Percentiles rank a stretch among this genome's conserved stretches.
Evolutionary conservation across 2,888 invertebrate genomes (phyloP).

Genomic region (Syritta pipiens): DNA sequence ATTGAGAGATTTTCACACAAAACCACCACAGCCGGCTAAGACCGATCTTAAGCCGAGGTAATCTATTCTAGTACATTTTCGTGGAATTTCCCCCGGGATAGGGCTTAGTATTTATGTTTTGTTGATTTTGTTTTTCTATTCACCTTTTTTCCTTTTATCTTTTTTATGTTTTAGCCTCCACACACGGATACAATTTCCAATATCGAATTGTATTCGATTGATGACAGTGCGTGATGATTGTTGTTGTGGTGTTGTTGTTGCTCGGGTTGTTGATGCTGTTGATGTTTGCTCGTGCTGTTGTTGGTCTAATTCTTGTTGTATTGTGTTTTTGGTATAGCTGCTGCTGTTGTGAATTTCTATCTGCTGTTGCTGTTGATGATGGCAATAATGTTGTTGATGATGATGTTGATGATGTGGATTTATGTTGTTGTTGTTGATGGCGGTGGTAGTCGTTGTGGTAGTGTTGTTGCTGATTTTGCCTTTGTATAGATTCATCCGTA

Average conservation of each 20-base stretch:
- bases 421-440: slow-evolving; percentile 10
- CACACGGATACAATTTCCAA: slow-evolving; percentile 69
- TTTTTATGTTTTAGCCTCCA: slow-evolving; percentile 68
- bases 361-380: slow-evolving; percentile 31
- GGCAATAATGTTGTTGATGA: slow-evolving; percentile 14
- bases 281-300: slow-evolving; percentile 10
- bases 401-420: slow-evolving; percentile 26
- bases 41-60: too few species aligned
- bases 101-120: background rate
- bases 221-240: slow-evolving; percentile 63
- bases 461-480: slow-evolving; percentile 47
- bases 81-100: too few species aligned
- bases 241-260: slow-evolving; percentile 26
- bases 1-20: too few species aligned
- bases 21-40: too few species aligned
- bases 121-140: slow-evolving; percentile 39
- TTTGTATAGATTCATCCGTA: slow-evolving; percentile 68
- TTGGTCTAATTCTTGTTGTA: slow-evolving; percentile 35
- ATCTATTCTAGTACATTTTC: too few species aligned
- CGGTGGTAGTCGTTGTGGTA: slow-evolving; percentile 4
- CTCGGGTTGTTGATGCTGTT: slow-evolving; percentile 14
- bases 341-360: slow-evolving; percentile 39
- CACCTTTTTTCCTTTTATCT: slow-evolving; percentile 69
- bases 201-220: slow-evolving; percentile 66
- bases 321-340: slow-evolving; percentile 48